phyloP scores from a whole-genome alignment of 2,113 vertebrate genomes.

The Daboia siamensis region DNA sequence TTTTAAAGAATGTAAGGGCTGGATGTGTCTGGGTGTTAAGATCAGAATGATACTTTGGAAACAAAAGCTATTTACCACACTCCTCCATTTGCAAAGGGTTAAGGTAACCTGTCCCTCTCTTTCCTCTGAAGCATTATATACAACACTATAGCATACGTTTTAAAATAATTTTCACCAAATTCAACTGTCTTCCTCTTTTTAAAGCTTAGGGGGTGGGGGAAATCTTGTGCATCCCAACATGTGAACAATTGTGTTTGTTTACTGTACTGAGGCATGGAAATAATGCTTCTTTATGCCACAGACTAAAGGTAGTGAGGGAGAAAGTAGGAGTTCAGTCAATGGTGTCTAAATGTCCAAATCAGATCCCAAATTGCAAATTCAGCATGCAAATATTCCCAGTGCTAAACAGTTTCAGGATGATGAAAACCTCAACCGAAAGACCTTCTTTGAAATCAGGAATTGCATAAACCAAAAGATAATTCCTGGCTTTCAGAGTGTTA shows the following conservation, averaged over 20 bases:
- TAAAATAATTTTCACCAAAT: slow-evolving; percentile 7
- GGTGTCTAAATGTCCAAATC: not conserved
- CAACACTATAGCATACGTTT: slow-evolving; percentile 17
- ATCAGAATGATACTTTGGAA: not conserved
- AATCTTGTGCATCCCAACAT: not conserved
- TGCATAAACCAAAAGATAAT: not conserved
- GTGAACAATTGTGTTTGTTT: not conserved
- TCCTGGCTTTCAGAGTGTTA: not conserved
- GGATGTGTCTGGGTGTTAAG: not conserved
- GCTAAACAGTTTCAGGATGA: not conserved
- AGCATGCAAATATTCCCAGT: not conserved
- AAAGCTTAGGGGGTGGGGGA: not conserved
- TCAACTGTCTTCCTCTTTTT: not conserved
- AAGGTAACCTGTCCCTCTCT: not conserved
- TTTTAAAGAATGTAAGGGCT: slow-evolving; percentile 4
- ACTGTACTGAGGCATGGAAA: not conserved
- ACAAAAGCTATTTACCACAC: not conserved
- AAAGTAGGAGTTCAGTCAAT: not conserved
- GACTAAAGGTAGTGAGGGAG: not conserved
- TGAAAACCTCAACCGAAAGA: not conserved
- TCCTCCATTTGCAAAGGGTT: not conserved
- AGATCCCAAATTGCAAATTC: not conserved
- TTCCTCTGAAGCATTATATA: not conserved
- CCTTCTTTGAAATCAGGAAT: not conserved
- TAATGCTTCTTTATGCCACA: not conserved